A percentile compares a stretch with the other conserved stretches of the same genome.
Conservation (phyloP, 1,140 invertebrate genomes). For the Diprion similis region DNA sequence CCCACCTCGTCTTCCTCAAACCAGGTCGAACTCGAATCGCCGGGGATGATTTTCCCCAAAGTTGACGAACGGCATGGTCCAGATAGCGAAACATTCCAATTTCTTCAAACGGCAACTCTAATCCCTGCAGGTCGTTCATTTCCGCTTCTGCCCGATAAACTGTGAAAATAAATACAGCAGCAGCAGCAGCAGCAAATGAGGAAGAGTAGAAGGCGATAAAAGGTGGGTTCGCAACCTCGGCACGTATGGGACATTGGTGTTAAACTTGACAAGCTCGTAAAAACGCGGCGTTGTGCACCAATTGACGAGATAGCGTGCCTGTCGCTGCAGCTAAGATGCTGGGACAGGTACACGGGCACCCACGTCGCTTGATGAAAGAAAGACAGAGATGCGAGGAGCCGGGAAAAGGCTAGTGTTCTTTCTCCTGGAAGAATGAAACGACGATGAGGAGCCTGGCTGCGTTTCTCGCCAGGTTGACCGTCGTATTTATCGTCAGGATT, state of each 20-base stretch:
- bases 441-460: background rate
- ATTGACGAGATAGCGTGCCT: conserved; percentile 7
- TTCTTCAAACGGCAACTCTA: too few relatives aligned
- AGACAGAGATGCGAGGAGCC: background rate
- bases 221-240: background rate
- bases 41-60: too few relatives aligned
- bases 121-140: too few relatives aligned
- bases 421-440: background rate
- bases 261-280: conserved; percentile 4
- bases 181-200: background rate
- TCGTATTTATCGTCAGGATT: background rate
- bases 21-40: too few relatives aligned
- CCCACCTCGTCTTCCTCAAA: background rate
- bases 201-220: background rate
- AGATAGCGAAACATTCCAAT: too few relatives aligned
- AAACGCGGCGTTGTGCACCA: background rate
- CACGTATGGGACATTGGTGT: background rate
- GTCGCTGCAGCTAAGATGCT: background rate
- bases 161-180: background rate
- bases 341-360: background rate
- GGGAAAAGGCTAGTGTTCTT: background rate
- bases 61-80: too few relatives aligned
- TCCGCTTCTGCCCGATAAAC: background rate
- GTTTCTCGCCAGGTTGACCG: background rate
- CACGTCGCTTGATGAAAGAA: background rate